Conservation (phyloP, 2,888 invertebrate species). For the Rotaria sp. region DNA sequence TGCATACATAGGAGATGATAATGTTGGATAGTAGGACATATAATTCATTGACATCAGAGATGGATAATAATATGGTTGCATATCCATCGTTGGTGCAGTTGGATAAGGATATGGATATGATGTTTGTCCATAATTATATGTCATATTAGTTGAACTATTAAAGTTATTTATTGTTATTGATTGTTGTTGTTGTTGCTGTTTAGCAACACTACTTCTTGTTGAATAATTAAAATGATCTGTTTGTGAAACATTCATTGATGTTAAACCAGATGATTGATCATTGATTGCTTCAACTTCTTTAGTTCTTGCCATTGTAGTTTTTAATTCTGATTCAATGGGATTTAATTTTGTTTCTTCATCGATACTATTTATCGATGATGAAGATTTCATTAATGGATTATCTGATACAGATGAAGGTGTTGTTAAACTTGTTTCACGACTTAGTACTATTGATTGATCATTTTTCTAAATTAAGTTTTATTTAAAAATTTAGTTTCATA, state of each 20-base stretch:
- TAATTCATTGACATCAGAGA: not conserved
- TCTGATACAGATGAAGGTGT: not conserved
- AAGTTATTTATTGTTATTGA: not conserved
- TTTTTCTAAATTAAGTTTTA: not conserved
- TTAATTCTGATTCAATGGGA: not conserved
- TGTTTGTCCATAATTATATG: not conserved
- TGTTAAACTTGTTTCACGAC: not conserved
- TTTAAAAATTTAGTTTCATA: not conserved
- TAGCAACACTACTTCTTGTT: not conserved
- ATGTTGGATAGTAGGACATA: not conserved
- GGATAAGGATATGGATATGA: slow-evolving; percentile 3
- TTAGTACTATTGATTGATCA: not conserved
- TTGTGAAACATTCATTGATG: not conserved
- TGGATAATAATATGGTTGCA: not conserved
- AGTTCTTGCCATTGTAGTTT: not conserved
- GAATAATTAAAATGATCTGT: not conserved
- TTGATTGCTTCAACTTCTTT: not conserved
- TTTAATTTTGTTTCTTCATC: not conserved
- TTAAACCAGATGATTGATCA: slow-evolving; percentile 20
- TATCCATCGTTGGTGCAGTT: not conserved
- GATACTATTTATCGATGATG: not conserved
- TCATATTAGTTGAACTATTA: not conserved
- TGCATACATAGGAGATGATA: not conserved
- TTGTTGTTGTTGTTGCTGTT: not conserved
- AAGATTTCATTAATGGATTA: not conserved